Conservation (phyloP, 92 coral and sea anemone species). For the Parazoanthus atlanticus region DNA sequence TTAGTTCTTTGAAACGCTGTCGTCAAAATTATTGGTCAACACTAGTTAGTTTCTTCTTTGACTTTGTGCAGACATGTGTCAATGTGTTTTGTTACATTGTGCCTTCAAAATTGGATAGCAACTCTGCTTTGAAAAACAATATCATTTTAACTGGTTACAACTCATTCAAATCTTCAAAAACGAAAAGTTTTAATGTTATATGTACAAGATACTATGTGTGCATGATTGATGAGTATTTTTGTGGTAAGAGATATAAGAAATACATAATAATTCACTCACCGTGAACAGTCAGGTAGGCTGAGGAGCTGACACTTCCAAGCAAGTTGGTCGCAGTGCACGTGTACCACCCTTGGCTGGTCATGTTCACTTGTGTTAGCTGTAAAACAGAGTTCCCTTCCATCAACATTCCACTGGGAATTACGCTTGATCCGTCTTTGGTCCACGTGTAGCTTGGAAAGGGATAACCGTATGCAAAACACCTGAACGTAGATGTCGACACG, state of each 20-base stretch:
- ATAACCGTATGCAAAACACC: constrained; percentile 5
- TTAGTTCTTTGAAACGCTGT: too few species aligned
- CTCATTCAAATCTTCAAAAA: too few species aligned
- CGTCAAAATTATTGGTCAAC: too few species aligned
- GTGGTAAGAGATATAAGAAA: neutral
- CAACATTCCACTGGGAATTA: constrained; percentile 1
- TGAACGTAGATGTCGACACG: neutral
- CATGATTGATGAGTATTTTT: neutral
- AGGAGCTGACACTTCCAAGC: constrained; percentile 8
- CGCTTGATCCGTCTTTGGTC: constrained; percentile 23
- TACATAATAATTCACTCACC: neutral
- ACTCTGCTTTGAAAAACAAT: too few species aligned
- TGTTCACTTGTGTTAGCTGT: neutral
- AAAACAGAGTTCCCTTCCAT: constrained; percentile 7
- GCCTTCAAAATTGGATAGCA: too few species aligned
- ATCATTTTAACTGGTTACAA: too few species aligned
- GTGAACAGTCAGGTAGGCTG: neutral
- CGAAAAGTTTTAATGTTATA: too few species aligned
- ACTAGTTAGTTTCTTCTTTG: too few species aligned
- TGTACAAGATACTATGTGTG: too few species aligned
- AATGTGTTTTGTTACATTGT: too few species aligned
- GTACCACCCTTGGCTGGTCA: constrained; percentile 22
- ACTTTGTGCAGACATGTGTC: too few species aligned
- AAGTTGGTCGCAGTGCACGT: constrained; percentile 11
- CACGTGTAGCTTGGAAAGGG: constrained; percentile 33